Base-by-base conservation (phyloP, 2,797 vertebrate species). In the Saxicola maurus region DNA sequence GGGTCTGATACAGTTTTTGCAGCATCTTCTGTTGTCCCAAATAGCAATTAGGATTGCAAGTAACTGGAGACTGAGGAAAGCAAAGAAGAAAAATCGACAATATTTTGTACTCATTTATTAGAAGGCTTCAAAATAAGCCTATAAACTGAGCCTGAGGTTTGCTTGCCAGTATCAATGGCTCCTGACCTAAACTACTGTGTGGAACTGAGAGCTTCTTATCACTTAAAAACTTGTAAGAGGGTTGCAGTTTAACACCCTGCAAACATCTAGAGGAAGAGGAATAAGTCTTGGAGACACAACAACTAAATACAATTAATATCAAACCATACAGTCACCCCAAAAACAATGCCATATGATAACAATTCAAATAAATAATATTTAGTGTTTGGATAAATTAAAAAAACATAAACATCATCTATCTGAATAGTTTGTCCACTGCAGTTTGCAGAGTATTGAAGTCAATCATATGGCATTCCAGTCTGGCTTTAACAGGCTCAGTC, bases 401-500 rank as follows among this genome's bases (percentile, higher is more conserved):
- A 69, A 56, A 6, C 17, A 7, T 27, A 66, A 79, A 18, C 10
- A 3, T n/a, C 35, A 25, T 73, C 71, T 55, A 62, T 60, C 35
- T 33, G 56, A 87, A 66, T 28, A 59, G 37, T 62, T 31, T 68
- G 40, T 62, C 40, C 72, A 28, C 17, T 57, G 60, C 31, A 48
- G 27, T 49, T 49, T 74, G 73, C 17, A 83, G 73, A 57, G 49
- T 68, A 89, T 0, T 43, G 19, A 66, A 89, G 69, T 3, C 48
- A 59, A 46, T 74, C 48, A 17, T 14, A 56, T 3, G 35, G 51
- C 24, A 75, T 28, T 65, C 19, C 20, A 66, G 6, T 17, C 48
- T 66, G 73, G 62, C 73, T 92, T 73, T n/a, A 59, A 71, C 49
- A 83, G 90, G 53, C 85, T 64, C 38, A 96, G 82, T 71, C 80